Percentiles rank a stretch among this genome's conserved stretches.
Conservation (phyloP, 2,113 vertebrate species). For the Gobiocypris rarus region DNA sequence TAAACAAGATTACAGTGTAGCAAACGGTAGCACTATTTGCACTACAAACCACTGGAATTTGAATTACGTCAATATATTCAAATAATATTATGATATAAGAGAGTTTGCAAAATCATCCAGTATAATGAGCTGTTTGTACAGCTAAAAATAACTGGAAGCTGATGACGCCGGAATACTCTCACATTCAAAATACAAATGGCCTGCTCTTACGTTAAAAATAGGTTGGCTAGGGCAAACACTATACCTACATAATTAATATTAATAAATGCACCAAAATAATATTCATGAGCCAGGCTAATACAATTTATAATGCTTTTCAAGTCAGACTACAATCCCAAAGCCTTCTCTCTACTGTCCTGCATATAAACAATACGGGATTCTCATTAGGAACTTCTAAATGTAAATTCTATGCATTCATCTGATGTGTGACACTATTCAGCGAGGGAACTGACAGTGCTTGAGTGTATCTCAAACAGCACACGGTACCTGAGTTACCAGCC, state of each 20-base stretch:
- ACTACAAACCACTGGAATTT: too few relatives aligned
- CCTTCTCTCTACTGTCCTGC: not conserved
- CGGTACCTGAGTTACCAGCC: not conserved
- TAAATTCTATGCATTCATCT: not conserved
- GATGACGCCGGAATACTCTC: too few relatives aligned
- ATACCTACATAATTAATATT: not conserved
- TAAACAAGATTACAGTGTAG: too few relatives aligned
- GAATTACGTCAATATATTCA: too few relatives aligned
- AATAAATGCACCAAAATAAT: not conserved
- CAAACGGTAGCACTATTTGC: too few relatives aligned
- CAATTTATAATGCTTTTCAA: not conserved
- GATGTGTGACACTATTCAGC: not conserved
- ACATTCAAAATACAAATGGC: too few relatives aligned
- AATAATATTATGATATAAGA: too few relatives aligned
- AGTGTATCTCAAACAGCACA: not conserved
- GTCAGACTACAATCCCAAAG: not conserved
- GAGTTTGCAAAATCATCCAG: too few relatives aligned
- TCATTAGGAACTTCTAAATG: not conserved
- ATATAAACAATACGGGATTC: not conserved
- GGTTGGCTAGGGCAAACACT: not conserved
- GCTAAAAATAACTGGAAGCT: too few relatives aligned
- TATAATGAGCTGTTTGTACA: too few relatives aligned
- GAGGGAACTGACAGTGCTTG: not conserved
- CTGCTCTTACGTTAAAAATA: too few relatives aligned
- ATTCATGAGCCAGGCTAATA: conserved; percentile 1